A percentile compares a stretch with the other conserved stretches of the same genome.
phyloP scores from a whole-genome alignment of 2,797 vertebrate species.

The Galagoides demidoff region DNA sequence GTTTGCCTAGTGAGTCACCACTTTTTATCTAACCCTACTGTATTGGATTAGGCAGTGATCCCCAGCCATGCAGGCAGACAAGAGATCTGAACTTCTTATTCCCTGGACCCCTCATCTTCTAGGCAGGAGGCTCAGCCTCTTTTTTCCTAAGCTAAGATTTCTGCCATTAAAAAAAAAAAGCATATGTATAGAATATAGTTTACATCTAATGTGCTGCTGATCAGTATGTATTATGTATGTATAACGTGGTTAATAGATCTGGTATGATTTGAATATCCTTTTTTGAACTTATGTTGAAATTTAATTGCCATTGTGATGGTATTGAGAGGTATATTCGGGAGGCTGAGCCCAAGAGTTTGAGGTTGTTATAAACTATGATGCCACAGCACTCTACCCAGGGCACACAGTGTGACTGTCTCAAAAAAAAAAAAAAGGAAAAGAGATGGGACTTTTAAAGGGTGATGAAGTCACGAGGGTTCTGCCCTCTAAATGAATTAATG shows the following conservation, averaged over 20 bases:
- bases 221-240: background rate
- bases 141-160: conserved; percentile 33
- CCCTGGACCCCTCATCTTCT: background rate
- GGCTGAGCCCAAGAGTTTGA: too few species aligned
- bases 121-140: background rate
- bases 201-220: background rate
- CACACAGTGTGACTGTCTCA: too few species aligned
- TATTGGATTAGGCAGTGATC: background rate
- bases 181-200: background rate
- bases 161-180: background rate
- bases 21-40: background rate
- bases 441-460: background rate
- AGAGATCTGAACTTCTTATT: background rate
- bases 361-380: too few species aligned
- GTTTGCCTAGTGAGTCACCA: background rate
- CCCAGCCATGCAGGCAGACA: background rate
- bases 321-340: background rate
- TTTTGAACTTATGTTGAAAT: background rate
- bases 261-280: background rate
- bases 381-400: too few species aligned
- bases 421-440: background rate
- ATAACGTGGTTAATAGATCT: background rate
- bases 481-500: background rate
- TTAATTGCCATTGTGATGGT: background rate
- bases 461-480: background rate